A percentile compares a stretch with the other conserved stretches of the same genome.
These are phyloP conservation scores for Nansenia antarctica DNA, from an alignment of 2,113 vertebrate genomes.

Conservation along the genomic window DNA sequence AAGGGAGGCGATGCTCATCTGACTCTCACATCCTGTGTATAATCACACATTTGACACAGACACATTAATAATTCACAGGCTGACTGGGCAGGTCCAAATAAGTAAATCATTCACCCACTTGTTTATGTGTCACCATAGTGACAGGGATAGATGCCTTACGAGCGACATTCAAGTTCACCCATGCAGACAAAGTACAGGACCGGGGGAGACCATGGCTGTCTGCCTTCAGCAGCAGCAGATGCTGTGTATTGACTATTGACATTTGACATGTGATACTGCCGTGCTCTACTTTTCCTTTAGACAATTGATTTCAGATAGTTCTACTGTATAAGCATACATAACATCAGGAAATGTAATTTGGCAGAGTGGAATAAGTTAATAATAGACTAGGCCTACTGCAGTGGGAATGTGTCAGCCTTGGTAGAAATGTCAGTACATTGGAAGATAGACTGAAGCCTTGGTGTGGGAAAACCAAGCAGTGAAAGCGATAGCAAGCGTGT, in stretches of 20 bases:
- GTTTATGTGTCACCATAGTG: slow-evolving; percentile 62
- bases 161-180: slow-evolving; percentile 38
- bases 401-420: slow-evolving; percentile 15
- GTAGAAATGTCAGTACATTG: slow-evolving; percentile 4
- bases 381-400: no score
- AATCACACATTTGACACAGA: slow-evolving; percentile 44
- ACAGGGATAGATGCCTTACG: slow-evolving; percentile 43
- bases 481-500: no score
- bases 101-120: slow-evolving; percentile 76
- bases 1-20: no score
- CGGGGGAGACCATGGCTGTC: slow-evolving; percentile 13
- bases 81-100: slow-evolving; percentile 29
- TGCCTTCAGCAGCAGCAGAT: slow-evolving; percentile 2
- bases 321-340: no score
- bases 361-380: no score
- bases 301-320: slow-evolving; percentile 31
- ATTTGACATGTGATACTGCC: slow-evolving; percentile 20
- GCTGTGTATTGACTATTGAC: slow-evolving; percentile 39
- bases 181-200: slow-evolving; percentile 25
- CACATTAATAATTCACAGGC: slow-evolving; percentile 78
- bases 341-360: no score
- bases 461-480: background rate
- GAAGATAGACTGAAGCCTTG: slow-evolving; percentile 33
- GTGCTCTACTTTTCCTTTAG: slow-evolving; percentile 15
- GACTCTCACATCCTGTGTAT: no score